A percentile compares a stretch with the other conserved stretches of the same genome.
Evolutionary conservation across 2,113 vertebrate genomes (phyloP).

Genomic region (Cyprinodon variegatus): DNA sequence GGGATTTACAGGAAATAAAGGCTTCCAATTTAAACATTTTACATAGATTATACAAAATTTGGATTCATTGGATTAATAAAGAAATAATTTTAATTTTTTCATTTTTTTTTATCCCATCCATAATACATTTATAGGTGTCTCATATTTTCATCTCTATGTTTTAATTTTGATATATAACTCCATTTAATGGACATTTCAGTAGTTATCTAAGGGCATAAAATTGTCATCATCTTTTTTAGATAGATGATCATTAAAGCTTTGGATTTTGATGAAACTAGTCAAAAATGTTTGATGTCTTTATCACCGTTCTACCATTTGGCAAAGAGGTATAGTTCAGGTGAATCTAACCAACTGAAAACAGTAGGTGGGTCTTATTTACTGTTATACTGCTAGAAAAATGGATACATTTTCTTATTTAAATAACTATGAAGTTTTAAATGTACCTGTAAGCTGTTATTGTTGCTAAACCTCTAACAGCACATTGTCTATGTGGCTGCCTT

Average conservation of each 20-base stretch:
- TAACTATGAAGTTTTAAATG: background rate
- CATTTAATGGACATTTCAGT: no score
- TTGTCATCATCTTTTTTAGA: no score
- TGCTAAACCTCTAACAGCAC: conserved; percentile 11
- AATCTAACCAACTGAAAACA: background rate
- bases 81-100: no score
- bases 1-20: no score
- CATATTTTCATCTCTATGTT: no score
- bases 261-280: background rate
- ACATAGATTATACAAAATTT: no score
- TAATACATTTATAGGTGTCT: no score
- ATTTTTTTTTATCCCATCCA: no score
- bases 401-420: background rate
- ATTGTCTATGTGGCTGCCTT: conserved; percentile 14
- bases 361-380: background rate
- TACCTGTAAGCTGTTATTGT: background rate
- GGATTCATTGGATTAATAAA: no score
- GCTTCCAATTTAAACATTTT: no score
- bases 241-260: background rate
- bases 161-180: no score
- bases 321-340: background rate
- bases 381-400: background rate
- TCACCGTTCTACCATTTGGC: background rate
- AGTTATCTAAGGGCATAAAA: no score
- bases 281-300: background rate